Percentiles rank a stretch among this genome's conserved stretches.
Evolutionary conservation across 2,113 vertebrate species (phyloP).

Genomic region (Clupea harengus): DNA sequence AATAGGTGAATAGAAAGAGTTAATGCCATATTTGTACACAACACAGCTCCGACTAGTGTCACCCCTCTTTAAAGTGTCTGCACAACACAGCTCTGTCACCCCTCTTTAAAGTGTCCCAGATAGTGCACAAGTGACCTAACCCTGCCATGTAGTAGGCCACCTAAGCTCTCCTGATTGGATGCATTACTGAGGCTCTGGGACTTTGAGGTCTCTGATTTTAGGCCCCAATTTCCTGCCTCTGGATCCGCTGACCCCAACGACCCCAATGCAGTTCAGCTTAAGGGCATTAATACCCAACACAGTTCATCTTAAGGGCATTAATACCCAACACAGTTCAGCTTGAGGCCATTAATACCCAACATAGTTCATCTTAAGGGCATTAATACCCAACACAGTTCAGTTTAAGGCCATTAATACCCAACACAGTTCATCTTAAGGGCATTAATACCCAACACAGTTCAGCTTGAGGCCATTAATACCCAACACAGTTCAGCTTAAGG

Average conservation of each 20-base stretch:
- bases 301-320: too few species aligned
- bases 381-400: constrained; percentile 23
- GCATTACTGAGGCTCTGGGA: background rate
- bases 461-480: constrained; percentile 19
- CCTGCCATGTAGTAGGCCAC: background rate
- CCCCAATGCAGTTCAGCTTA: too few species aligned
- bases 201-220: background rate
- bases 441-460: too few species aligned
- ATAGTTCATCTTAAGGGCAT: too few species aligned
- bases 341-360: too few species aligned
- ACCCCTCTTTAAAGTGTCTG: background rate
- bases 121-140: background rate
- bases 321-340: too few species aligned
- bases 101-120: background rate
- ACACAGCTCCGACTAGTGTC: background rate
- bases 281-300: too few species aligned
- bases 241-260: constrained; percentile 29
- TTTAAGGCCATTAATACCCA: constrained; percentile 18
- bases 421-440: constrained; percentile 38
- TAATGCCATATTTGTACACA: too few species aligned
- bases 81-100: background rate
- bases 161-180: background rate
- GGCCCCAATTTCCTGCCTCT: constrained; percentile 21
- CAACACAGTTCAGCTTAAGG: constrained; percentile 18
- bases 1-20: too few species aligned